phyloP scores from a whole-genome alignment of 2,797 vertebrate species.

The Lagodon rhomboides region DNA sequence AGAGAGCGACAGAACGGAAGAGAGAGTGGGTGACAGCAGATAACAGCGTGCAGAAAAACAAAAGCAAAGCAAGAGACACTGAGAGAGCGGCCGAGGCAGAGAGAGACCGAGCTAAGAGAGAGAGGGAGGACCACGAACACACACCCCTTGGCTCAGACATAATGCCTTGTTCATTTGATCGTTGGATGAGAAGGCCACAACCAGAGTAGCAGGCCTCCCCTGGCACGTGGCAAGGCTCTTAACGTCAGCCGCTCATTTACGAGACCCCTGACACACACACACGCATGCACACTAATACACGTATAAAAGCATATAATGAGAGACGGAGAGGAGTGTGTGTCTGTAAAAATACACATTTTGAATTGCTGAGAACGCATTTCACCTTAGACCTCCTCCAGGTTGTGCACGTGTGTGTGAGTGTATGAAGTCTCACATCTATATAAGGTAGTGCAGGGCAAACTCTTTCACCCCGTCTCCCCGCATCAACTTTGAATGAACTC shows the following conservation, averaged over 20 bases:
- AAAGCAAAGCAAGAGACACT: constrained; percentile 33
- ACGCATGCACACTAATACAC: constrained; percentile 21
- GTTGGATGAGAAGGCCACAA: constrained; percentile 65
- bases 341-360: constrained; percentile 44
- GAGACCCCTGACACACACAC: constrained; percentile 66
- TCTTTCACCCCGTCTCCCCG: constrained; percentile 25
- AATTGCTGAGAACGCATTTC: constrained; percentile 34
- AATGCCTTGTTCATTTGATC: constrained; percentile 72
- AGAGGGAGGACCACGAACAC: constrained; percentile 34
- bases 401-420: constrained; percentile 13
- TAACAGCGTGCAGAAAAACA: background rate
- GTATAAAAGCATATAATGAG: constrained; percentile 46
- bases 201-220: constrained; percentile 60
- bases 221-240: constrained; percentile 74
- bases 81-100: constrained; percentile 4
- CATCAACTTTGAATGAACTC: constrained; percentile 50
- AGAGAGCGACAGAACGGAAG: background rate
- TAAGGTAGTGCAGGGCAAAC: constrained; percentile 37
- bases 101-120: background rate
- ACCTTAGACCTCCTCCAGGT: constrained; percentile 42
- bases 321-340: constrained; percentile 21
- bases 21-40: constrained; percentile 1
- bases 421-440: constrained; percentile 45
- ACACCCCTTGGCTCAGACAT: constrained; percentile 63
- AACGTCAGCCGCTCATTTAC: constrained; percentile 75